These are phyloP conservation scores for Melanotaenia maccullochi DNA, from an alignment of 2,797 vertebrate species.

Conservation along the genomic window DNA sequence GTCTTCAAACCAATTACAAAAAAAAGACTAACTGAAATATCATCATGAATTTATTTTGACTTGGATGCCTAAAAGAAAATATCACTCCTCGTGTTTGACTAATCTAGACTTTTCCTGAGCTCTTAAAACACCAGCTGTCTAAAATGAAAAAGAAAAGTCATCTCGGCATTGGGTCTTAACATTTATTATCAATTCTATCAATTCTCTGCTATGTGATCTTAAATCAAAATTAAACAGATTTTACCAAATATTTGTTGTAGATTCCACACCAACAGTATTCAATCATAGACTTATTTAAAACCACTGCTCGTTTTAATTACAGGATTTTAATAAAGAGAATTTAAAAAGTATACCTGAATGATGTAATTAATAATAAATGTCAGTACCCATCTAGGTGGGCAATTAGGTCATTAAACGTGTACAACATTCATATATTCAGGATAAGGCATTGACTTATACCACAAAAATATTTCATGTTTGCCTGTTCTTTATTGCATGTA, in stretches of 20 bases:
- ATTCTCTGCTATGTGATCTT: background rate
- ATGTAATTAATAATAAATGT: slow-evolving; percentile 20
- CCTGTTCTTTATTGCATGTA: background rate
- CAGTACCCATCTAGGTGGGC: background rate
- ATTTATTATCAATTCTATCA: background rate
- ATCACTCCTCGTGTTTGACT: slow-evolving; percentile 32
- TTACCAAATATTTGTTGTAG: background rate
- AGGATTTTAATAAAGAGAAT: slow-evolving; percentile 3
- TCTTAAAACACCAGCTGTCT: slow-evolving; percentile 13
- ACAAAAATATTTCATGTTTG: slow-evolving; percentile 1
- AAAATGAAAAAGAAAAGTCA: slow-evolving; percentile 16
- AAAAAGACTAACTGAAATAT: slow-evolving; percentile 54
- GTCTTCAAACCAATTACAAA: slow-evolving; percentile 51
- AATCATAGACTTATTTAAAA: background rate
- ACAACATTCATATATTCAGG: background rate
- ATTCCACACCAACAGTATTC: slow-evolving; percentile 19
- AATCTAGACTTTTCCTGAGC: slow-evolving; percentile 18
- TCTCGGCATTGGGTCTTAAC: background rate
- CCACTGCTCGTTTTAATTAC: slow-evolving; percentile 2
- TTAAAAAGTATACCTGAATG: background rate
- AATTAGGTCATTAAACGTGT: slow-evolving; percentile 6
- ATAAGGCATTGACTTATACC: background rate
- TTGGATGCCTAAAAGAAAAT: slow-evolving; percentile 36
- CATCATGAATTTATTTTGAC: slow-evolving; percentile 35
- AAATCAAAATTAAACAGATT: background rate